These are phyloP conservation scores for Choristoneura fumiferana DNA, from an alignment of 1,140 invertebrate species.

Conservation along the genomic window DNA sequence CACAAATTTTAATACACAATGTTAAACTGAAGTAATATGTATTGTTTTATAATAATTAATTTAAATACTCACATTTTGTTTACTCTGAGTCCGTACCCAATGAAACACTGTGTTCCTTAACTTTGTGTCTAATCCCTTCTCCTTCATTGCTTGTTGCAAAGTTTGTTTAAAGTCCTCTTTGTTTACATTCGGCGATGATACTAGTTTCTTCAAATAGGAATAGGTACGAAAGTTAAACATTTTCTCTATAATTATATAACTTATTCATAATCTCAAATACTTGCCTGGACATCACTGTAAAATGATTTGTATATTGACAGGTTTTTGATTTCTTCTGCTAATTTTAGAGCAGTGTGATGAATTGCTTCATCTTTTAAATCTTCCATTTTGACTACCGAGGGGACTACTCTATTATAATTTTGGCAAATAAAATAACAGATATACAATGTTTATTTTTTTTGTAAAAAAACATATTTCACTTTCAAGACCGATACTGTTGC, in stretches of 20 bases:
- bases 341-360: conserved; percentile 79
- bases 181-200: conserved; percentile 84
- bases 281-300: conserved; percentile 78
- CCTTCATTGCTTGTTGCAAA: conserved; percentile 85
- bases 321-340: conserved; percentile 79
- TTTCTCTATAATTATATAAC: conserved; percentile 4
- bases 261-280: conserved; percentile 29
- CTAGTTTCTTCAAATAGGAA: conserved; percentile 80
- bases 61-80: conserved; percentile 57
- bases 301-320: conserved; percentile 80
- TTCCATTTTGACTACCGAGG: conserved; percentile 63
- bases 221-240: background rate
- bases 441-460: conserved; percentile 52
- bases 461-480: conserved; percentile 46
- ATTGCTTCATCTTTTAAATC: conserved; percentile 78
- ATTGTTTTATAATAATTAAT: background rate
- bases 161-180: conserved; percentile 88
- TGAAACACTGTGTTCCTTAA: conserved; percentile 90
- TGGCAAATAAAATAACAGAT: conserved; percentile 40
- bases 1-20: no score
- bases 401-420: conserved; percentile 36
- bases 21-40: no score
- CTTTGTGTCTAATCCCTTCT: conserved; percentile 87
- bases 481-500: conserved; percentile 38
- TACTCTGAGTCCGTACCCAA: conserved; percentile 83